Conservation (phyloP, 2,797 vertebrate genomes). For the Mallotus villosus region DNA sequence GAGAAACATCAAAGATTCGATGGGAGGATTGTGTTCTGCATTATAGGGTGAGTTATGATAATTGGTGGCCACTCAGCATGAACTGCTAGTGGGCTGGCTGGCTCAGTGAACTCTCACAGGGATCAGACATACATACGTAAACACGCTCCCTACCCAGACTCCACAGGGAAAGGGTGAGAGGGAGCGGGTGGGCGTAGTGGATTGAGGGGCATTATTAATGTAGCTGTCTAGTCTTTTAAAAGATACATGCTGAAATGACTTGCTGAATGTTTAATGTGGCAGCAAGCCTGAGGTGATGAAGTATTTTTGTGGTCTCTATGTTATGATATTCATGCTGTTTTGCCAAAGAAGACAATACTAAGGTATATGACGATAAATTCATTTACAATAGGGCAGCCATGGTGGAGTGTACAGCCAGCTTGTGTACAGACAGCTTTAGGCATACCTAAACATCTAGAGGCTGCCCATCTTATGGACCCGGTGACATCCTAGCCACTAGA, state of each 20-base stretch:
- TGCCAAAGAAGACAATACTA: not conserved
- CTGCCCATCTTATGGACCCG: no score
- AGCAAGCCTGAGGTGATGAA: no score
- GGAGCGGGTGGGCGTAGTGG: not conserved
- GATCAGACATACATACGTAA: not conserved
- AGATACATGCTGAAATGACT: no score
- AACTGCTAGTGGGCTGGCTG: not conserved
- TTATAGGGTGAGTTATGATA: not conserved
- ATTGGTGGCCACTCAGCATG: not conserved
- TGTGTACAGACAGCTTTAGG: no score
- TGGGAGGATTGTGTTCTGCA: not conserved
- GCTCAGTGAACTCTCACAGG: constrained; percentile 2
- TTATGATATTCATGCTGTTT: not conserved
- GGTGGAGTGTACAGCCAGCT: not conserved
- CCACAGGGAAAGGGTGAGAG: not conserved
- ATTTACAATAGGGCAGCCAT: not conserved
- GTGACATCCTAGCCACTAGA: no score
- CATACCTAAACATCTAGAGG: not conserved
- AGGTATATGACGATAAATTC: not conserved
- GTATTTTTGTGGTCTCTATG: no score
- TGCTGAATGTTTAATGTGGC: no score
- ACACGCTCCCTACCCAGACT: not conserved
- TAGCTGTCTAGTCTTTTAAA: no score
- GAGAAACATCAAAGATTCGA: not conserved
- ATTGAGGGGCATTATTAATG: not conserved